These are phyloP conservation scores for Epinotia nisella DNA, from an alignment of 2,888 invertebrate species.

Conservation along the genomic window DNA sequence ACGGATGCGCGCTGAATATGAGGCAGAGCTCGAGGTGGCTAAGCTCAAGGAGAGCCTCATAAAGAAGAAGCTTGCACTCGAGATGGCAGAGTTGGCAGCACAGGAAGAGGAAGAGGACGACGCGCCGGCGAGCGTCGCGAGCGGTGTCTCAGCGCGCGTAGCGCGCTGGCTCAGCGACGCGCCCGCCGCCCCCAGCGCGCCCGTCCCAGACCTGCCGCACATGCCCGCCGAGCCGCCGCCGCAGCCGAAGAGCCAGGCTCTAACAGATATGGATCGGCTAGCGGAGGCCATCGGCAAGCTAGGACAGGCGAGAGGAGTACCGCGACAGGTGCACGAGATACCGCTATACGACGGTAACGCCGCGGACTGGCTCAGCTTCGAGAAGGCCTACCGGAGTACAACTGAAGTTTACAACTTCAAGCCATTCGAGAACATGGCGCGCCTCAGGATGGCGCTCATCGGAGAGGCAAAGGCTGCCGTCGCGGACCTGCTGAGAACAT, in stretches of 20 bases:
- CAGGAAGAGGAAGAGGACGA: conserved; percentile 3
- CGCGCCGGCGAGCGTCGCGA: neutral
- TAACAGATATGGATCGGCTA: neutral
- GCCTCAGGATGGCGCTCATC: conserved; percentile 11
- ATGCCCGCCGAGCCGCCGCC: neutral
- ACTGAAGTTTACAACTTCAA: neutral
- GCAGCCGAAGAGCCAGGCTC: neutral
- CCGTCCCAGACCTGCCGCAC: neutral
- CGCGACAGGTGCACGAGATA: conserved; percentile 11
- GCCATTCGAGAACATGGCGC: conserved; percentile 11
- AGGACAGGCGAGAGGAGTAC: neutral
- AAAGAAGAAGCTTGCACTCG: conserved; percentile 2
- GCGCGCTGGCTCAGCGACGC: neutral
- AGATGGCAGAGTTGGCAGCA: neutral
- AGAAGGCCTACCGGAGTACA: conserved; percentile 10
- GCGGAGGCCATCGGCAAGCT: neutral
- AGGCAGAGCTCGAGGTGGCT: conserved; percentile 7
- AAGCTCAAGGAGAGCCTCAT: neutral
- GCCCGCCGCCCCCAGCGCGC: neutral
- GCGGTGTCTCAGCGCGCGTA: conserved; percentile 2
- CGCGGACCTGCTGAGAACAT: neutral
- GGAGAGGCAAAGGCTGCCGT: conserved; percentile 18
- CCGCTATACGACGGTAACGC: conserved; percentile 7
- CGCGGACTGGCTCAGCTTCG: conserved; percentile 11
- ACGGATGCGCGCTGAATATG: conserved; percentile 11